Evolutionary conservation across 1,140 invertebrate species (phyloP).

Genomic region (Macrobrachium rosenbergii): DNA sequence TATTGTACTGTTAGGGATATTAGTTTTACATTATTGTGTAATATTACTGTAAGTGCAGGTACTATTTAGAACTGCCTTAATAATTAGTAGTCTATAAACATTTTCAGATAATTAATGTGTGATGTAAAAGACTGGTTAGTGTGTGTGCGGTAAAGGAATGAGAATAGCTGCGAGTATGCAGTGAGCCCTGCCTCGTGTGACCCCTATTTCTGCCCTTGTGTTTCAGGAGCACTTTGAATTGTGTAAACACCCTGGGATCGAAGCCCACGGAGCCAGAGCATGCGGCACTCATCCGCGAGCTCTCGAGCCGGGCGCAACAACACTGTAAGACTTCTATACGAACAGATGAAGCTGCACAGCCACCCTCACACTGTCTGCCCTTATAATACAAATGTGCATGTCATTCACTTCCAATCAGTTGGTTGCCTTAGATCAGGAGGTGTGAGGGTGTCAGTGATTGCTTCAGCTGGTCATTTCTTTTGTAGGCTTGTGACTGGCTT

Average conservation of each 20-base stretch:
- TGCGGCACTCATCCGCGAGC: constrained; percentile 65
- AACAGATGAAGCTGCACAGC: constrained; percentile 11
- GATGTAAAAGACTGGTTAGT: not conserved
- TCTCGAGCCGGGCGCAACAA: constrained; percentile 63
- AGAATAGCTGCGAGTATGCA: too few relatives aligned
- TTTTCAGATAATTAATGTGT: not conserved
- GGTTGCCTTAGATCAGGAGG: not conserved
- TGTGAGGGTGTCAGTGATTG: constrained; percentile 18
- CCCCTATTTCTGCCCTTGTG: constrained; percentile 48
- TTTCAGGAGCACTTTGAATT: constrained; percentile 66
- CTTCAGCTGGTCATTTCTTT: constrained; percentile 34
- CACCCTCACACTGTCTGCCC: not conserved
- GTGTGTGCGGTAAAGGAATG: not conserved
- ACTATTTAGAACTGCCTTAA: too few relatives aligned
- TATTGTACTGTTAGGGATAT: too few relatives aligned
- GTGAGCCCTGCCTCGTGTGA: constrained; percentile 32
- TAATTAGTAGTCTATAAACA: too few relatives aligned
- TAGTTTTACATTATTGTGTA: too few relatives aligned
- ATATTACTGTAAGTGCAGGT: too few relatives aligned
- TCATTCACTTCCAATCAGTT: not conserved
- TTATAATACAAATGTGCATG: not conserved
- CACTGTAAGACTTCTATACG: constrained; percentile 57
- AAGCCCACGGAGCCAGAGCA: constrained; percentile 65
- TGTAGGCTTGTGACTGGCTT: constrained; percentile 48
- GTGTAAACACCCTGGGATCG: constrained; percentile 65